Conservation (phyloP, 2,113 vertebrate genomes). For the Ancistrus triradiatus region DNA sequence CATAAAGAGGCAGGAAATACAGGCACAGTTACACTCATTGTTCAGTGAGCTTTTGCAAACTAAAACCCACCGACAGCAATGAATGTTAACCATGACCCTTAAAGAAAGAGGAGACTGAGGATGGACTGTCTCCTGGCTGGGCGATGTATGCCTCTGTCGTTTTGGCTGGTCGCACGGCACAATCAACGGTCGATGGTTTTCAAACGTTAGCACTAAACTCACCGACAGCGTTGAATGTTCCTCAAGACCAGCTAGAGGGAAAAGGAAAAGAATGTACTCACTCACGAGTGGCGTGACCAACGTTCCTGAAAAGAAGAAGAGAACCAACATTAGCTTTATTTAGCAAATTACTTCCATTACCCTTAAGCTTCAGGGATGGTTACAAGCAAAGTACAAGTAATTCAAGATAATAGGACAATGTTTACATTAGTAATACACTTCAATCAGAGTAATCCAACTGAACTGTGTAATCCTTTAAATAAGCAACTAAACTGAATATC, state of each 20-base stretch:
- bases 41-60: slow-evolving; percentile 97
- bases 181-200: slow-evolving; percentile 99
- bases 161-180: slow-evolving; percentile 84
- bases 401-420: no score
- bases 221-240: slow-evolving; percentile 99
- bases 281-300: no score
- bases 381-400: no score
- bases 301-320: no score
- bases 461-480: no score
- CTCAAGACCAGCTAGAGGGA: slow-evolving; percentile 67
- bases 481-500: no score
- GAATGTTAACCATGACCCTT: slow-evolving; percentile 99
- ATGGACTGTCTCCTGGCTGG: background rate
- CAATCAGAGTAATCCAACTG: no score
- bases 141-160: background rate
- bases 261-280: slow-evolving; percentile 17
- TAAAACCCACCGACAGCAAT: slow-evolving; percentile 99
- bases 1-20: slow-evolving; percentile 62
- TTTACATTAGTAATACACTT: no score
- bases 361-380: no score
- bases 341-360: no score
- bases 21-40: slow-evolving; percentile 99
- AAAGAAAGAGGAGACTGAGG: slow-evolving; percentile 27
- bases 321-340: no score
- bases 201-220: slow-evolving; percentile 89